Evolutionary conservation across 2,888 invertebrate species (phyloP), one percentile per base, ranked within the genome.

Genomic region (Crepidodera aurea): DNA sequence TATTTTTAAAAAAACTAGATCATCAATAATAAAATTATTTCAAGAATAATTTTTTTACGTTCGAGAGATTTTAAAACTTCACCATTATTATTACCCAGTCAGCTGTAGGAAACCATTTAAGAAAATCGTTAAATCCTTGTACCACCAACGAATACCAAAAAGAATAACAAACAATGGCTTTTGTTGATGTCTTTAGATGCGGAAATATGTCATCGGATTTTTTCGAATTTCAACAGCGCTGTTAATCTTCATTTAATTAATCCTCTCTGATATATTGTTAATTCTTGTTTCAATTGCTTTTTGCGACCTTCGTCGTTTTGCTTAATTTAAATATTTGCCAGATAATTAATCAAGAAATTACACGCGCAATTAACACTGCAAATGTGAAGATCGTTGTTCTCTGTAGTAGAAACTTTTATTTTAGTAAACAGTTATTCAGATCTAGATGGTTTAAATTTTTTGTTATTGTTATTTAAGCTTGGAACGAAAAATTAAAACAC

Each of bases 301-400:
- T 19, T 44, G 22, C 44, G 44, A 25, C 44, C 44, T 44, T 44
- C 44, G 44, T 19, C n/a, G 16, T 15, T 15, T 5, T 39, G 39
- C 16, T 44, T 44, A 19, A 22, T 16, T 22, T 44, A 6, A 19
- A 44, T 44, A 19, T 44, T 18, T 12, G 18, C 22, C 3, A 22
- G 42, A 19, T 42, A 42, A 42, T 42, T 42, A 42, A 44, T 44
- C 44, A 25, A 44, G 12, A n/a, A 44, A 44, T 44, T 22, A 22
- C n/a, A 44, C 25, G 10, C 39, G 16, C 4, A 1, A 13, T 16
- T 22, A 22, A 22, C 2, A 22, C 22, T 22, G 2, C 6, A 22
- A 22, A 22, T 22, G 22, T 6, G 2, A 22, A 6, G 22, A 22
- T 22, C 22, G 22, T n/a, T n/a, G n/a, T n/a, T n/a, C n/a, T n/a